phyloP scores from a whole-genome alignment of 2,113 vertebrate genomes.

The Gavialis gangeticus region DNA sequence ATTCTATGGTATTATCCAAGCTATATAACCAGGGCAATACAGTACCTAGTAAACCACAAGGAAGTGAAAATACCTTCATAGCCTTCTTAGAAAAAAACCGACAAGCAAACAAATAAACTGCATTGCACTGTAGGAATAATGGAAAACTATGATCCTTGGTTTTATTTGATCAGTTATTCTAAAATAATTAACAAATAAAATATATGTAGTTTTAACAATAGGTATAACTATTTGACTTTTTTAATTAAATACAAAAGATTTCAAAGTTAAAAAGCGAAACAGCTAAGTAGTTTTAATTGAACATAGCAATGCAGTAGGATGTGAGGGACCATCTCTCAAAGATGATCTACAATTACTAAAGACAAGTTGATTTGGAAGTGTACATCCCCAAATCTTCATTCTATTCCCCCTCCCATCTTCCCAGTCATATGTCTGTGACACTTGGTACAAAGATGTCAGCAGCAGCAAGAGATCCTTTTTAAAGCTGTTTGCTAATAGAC shows the following conservation, averaged over 20 bases:
- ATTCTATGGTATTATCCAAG: background rate
- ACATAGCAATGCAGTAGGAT: rapidly evolving
- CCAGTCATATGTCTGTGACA: background rate
- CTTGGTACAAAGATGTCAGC: background rate
- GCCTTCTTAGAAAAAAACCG: background rate
- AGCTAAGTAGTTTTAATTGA: background rate
- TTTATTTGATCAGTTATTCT: background rate
- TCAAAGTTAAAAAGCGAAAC: background rate
- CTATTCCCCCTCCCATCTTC: background rate
- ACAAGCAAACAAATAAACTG: too few relatives aligned
- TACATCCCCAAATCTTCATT: background rate
- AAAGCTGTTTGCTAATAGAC: background rate
- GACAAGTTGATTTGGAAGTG: background rate
- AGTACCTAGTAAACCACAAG: background rate
- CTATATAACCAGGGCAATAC: background rate
- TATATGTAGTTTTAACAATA: background rate
- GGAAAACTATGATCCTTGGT: background rate
- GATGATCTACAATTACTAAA: background rate
- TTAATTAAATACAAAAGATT: background rate
- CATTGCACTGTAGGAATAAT: background rate
- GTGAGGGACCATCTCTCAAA: background rate
- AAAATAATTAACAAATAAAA: background rate
- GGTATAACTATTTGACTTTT: background rate
- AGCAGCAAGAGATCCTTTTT: background rate
- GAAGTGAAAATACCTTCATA: background rate